Conservation (phyloP, 2,797 vertebrate genomes). For the Poecilia wingei region DNA sequence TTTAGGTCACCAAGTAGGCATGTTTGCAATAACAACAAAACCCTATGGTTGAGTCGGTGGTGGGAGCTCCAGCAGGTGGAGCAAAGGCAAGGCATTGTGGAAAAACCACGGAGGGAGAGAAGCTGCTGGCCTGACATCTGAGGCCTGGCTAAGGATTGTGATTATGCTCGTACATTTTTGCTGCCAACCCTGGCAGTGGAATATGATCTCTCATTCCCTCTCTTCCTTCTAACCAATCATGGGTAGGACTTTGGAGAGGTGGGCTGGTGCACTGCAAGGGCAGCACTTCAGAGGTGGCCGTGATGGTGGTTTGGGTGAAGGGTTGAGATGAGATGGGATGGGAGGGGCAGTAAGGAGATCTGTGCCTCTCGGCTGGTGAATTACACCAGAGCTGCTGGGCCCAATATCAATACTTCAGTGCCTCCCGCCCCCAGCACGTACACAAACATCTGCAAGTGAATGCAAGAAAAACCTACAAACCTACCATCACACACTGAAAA, state of each 20-base stretch:
- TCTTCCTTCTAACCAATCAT: conserved; percentile 64
- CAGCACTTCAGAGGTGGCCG: conserved; percentile 75
- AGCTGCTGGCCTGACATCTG: conserved; percentile 56
- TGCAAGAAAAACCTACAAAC: conserved; percentile 18
- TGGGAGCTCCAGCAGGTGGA: conserved; percentile 53
- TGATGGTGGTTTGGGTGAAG: conserved; percentile 30
- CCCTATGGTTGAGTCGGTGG: conserved; percentile 19
- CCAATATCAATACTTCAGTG: conserved; percentile 60
- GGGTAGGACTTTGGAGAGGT: conserved; percentile 61
- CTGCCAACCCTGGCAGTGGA: conserved; percentile 66
- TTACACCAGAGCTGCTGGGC: conserved; percentile 63
- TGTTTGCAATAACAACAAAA: conserved; percentile 43
- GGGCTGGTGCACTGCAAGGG: conserved; percentile 72
- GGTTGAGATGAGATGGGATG: conserved; percentile 33
- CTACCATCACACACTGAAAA: conserved; percentile 49
- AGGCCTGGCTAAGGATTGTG: conserved; percentile 54
- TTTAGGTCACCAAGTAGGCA: conserved; percentile 38
- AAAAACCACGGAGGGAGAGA: conserved; percentile 27
- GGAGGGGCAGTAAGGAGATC: conserved; percentile 57
- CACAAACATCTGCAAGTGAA: conserved; percentile 18
- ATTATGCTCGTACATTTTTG: conserved; percentile 44
- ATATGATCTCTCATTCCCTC: conserved; percentile 48
- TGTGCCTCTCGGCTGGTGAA: conserved; percentile 71
- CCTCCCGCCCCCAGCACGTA: conserved; percentile 31
- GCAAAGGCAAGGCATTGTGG: conserved; percentile 15